Base-by-base conservation (phyloP, 2,888 invertebrate species). In the Dioctria linearis region DNA sequence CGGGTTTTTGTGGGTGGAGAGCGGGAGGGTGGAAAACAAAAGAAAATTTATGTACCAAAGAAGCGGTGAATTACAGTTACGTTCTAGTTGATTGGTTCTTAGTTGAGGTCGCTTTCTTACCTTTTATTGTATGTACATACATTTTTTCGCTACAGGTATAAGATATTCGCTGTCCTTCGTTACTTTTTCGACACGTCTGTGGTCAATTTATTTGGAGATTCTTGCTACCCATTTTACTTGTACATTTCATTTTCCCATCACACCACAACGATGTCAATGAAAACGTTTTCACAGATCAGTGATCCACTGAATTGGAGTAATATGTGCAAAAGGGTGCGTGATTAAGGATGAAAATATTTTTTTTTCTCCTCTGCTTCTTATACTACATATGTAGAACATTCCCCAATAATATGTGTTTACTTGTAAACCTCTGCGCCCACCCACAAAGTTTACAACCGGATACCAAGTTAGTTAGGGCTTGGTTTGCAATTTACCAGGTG, bases 61-160 rank as follows among this genome's bases (percentile, higher is more conserved):
- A 76, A 76, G 81, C 79, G 76, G 79, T 81, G 79, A 81, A 81
- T 81, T 81, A 81, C 81, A 79, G 81, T 81, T 79, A 73, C 81
- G 79, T 81, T 81, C 81, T 81, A 61, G 73, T 76, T 81, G 81
- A 81, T 81, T 81, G 81, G 76, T 79, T 76, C 66, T 76, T 75
- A 69, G 57, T 40, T 59, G 63, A 54, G 67, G 51, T 42, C 59
- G 76, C 37, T 57, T 76, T 71, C 63, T 42, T 51, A 37, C 69
- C 51, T 2, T 25, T 25, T 42, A 9, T n/a, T 71, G 69, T 71
- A 25, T 2, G 2, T 25, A 25, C 25, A 5, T 76, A n/a, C n/a
- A n/a, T 61, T 63, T 46, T 63, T 49, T 63, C 46, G 39, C 39
- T 37, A 25, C 25, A 25, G 25, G 25, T 25, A 25, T 25, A 25